A percentile compares a stretch with the other conserved stretches of the same genome.
These are phyloP conservation scores for Mustela nigripes DNA, from an alignment of 2,113 vertebrate species.

Conservation along the genomic window DNA sequence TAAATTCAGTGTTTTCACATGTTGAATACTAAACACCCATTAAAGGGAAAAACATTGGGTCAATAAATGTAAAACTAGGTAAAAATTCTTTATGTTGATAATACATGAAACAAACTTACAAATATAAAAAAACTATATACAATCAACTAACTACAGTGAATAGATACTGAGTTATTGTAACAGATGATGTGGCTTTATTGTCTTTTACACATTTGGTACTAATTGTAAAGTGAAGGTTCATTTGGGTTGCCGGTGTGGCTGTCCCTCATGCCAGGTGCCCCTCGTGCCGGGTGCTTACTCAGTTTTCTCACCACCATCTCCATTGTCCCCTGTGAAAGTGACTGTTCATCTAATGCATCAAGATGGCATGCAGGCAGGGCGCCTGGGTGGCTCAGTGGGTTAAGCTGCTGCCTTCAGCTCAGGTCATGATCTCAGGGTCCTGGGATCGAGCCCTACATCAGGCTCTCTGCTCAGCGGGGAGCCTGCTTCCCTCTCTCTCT, in stretches of 20 bases:
- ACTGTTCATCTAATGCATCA: not conserved
- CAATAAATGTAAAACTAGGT: constrained; percentile 18
- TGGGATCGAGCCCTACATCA: no score
- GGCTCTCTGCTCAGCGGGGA: no score
- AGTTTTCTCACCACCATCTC: not conserved
- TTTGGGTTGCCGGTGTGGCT: not conserved
- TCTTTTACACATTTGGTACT: not conserved
- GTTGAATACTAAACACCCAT: not conserved
- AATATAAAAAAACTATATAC: not conserved
- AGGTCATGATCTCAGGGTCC: no score
- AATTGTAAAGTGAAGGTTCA: not conserved
- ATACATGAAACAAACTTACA: not conserved
- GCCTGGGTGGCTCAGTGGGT: no score
- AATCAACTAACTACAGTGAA: not conserved
- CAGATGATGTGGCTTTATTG: not conserved
- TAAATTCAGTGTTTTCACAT: not conserved
- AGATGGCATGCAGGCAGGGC: not conserved
- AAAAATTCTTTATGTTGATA: not conserved
- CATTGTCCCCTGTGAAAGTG: not conserved
- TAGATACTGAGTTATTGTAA: not conserved
- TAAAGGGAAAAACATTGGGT: not conserved
- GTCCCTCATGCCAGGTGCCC: not conserved
- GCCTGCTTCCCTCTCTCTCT: no score
- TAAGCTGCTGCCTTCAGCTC: no score
- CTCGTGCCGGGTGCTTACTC: not conserved